A percentile compares a stretch with the other conserved stretches of the same genome.
phyloP scores from a whole-genome alignment of 2,888 invertebrate species.

The Ichneumon xanthorius region DNA sequence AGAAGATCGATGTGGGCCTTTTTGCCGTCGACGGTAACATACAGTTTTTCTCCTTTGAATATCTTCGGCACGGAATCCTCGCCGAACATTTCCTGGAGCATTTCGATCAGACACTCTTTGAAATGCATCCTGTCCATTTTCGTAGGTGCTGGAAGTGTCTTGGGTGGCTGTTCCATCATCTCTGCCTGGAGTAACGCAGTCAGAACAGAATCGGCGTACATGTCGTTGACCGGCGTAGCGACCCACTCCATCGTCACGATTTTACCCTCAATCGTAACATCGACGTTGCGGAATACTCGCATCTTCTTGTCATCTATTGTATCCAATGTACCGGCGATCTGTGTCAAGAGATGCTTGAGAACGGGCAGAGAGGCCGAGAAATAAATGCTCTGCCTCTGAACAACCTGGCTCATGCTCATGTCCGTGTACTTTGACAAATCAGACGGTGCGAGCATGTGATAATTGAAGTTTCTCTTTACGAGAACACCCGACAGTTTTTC shows the following conservation, averaged over 20 bases:
- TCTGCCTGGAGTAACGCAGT: conserved; percentile 95
- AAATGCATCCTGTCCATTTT: conserved; percentile 97
- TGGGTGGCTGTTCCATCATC: conserved; percentile 88
- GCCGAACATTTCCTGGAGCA: conserved; percentile 98
- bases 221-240: conserved; percentile 97
- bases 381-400: conserved; percentile 96
- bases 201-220: conserved; percentile 98
- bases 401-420: conserved; percentile 96
- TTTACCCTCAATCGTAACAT: conserved; percentile 92
- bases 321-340: conserved; percentile 92
- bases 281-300: conserved; percentile 93
- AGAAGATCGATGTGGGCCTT: conserved; percentile 94
- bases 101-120: conserved; percentile 95
- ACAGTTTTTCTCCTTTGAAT: conserved; percentile 95
- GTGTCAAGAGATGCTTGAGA: conserved; percentile 91
- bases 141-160: conserved; percentile 87
- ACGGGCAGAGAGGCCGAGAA: conserved; percentile 92
- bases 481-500: conserved; percentile 95
- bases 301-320: conserved; percentile 91
- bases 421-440: conserved; percentile 99
- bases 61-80: conserved; percentile 97
- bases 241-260: conserved; percentile 97
- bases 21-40: conserved; percentile 94
- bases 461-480: conserved; percentile 99
- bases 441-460: conserved; percentile 95